Conservation (phyloP, 2,797 vertebrate genomes). For the Phaenicophaeus curvirostris region DNA sequence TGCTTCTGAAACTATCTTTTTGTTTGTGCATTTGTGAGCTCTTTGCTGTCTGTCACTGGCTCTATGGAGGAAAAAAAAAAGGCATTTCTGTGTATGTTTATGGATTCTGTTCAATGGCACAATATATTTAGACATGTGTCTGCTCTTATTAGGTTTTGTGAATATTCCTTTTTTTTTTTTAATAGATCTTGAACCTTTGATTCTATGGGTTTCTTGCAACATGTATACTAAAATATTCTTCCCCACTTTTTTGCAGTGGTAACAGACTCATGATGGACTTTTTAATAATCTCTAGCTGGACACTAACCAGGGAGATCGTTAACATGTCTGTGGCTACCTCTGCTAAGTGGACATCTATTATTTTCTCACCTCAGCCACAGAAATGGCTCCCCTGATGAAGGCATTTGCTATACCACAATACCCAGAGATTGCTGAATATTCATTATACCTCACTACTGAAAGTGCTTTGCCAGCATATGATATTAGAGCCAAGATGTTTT, state of each 20-base stretch:
- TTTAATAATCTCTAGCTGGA: background rate
- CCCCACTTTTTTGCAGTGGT: background rate
- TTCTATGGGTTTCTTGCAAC: background rate
- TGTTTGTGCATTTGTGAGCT: background rate
- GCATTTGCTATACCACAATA: conserved; percentile 43
- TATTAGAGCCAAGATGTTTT: conserved; percentile 13
- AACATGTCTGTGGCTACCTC: conserved; percentile 15
- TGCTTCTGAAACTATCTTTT: background rate
- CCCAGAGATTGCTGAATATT: conserved; percentile 56
- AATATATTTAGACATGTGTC: background rate
- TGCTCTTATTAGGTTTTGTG: background rate
- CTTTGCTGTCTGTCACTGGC: background rate
- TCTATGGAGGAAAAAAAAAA: rapidly evolving
- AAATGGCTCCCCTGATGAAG: conserved; percentile 37
- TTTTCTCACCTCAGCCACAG: conserved; percentile 47
- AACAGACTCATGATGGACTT: conserved; percentile 9
- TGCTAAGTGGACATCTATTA: conserved; percentile 53
- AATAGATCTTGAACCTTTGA: background rate
- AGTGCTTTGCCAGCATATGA: conserved; percentile 23
- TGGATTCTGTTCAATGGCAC: background rate
- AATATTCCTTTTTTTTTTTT: background rate
- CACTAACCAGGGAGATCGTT: background rate
- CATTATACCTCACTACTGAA: conserved; percentile 11
- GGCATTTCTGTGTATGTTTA: background rate
- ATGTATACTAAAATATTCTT: background rate